Evolutionary conservation across 2,888 invertebrate genomes (phyloP), one percentile per base, ranked within the genome.

Genomic region (Artemia sp.): DNA sequence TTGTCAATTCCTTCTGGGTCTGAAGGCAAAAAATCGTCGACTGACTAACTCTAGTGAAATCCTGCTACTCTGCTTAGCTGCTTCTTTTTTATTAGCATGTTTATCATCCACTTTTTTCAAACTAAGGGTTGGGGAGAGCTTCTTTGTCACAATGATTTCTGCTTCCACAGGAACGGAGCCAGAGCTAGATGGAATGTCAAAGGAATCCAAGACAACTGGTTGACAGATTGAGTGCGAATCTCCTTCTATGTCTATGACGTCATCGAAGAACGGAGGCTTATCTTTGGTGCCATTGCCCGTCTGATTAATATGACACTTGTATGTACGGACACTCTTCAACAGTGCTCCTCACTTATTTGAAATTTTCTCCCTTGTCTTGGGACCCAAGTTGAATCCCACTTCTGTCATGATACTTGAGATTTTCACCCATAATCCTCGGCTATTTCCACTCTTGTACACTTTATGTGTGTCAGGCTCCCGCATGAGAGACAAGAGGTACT

Each of bases 1-100:
- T n/a, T 53, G 53, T 53, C 53, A 53, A 53, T 53, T 53, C n/a
- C 53, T 53, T 53, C 53, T 53, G n/a, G 53, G 53, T 53, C 53
- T 53, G 53, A 53, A 11, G 53, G 53, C 53, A 53, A 53, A 53
- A 53, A 53, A 53, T 53, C 53, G 53, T 53, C 53, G 53, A n/a
- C 53, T 53, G 53, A 53, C 53, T 53, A 53, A 11, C 53, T 53
- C 53, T 53, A n/a, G 53, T 53, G 53, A 53, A 53, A 53, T 53
- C 53, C 53, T 53, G 53, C n/a, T 53, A 53, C 53, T 53, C 53
- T n/a, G 53, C 53, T 53, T 53, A 53, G 53, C 53, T 53, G 53
- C 53, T 53, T 53, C 53, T 53, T 53, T 53, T 53, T n/a, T n/a
- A n/a, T 53, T 53, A 53, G 53, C n/a, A n/a, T n/a, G n/a, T n/a